Base-by-base conservation (phyloP, 2,888 invertebrate species). In the Ochropacha duplaris region DNA sequence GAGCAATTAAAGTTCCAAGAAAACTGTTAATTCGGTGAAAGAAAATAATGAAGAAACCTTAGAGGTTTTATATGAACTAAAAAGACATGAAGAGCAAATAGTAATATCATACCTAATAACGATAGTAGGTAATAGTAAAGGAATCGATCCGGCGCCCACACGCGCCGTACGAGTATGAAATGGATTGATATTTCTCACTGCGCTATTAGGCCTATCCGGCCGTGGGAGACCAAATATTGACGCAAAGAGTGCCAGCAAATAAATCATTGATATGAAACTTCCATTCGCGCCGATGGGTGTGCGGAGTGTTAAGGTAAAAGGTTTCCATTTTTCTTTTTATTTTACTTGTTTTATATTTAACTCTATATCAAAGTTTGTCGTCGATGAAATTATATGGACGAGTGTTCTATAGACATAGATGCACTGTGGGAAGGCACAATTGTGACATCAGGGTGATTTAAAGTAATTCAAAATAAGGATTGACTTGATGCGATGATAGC, bases 161-260 rank as follows among this genome's bases (percentile, higher is more conserved):
- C 16, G 8, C 16, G 44, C 44, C 6, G 19, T 44, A 44, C 9
- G 16, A 19, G 19, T 44, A 44, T 19, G 16, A 19, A 44, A 44
- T 44, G 44, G 44, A 44, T 44, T 19, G 44, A 6, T n/a, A 44
- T 19, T 44, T 19, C 19, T 44, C 44, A 16, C 44, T 44, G 9
- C 44, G 16, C 16, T 19, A 44, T 44, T 44, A 44, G 44, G n/a
- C 19, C 44, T 44, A 44, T 44, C 61, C 55, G 71, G 44, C 44
- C 65, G 61, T 68, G 70, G 70, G 71, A 70, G 71, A 76, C 68
- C 73, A 74, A 74, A 77, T 76, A 77, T 77, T 76, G 74, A 76
- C 69, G 67, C 62, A 66, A 73, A 44, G n/a, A 44, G 68, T 65
- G 58, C 59, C 65, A 69, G 65, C 65, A 66, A 61, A 64, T 76